These are phyloP conservation scores for Falcunculus frontatus DNA, from an alignment of 2,113 vertebrate species.

Conservation along the genomic window DNA sequence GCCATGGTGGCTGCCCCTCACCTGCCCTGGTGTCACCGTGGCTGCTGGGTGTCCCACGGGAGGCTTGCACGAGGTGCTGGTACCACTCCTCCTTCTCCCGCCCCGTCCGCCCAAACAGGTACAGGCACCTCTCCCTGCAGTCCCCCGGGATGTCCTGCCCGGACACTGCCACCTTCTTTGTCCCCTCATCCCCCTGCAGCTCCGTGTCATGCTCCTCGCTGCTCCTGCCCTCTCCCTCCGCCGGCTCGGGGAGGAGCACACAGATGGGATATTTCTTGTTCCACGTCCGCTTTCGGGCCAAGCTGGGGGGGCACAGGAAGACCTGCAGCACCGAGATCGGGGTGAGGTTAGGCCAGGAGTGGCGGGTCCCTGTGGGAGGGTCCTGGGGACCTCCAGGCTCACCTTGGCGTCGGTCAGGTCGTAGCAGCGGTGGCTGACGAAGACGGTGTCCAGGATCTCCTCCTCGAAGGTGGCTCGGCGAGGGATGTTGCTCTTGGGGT, in stretches of 20 bases:
- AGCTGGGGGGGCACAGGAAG: constrained; percentile 76
- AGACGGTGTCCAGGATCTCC: constrained; percentile 62
- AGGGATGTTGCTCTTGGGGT: constrained; percentile 76
- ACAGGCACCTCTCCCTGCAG: constrained; percentile 62
- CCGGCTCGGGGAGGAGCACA: constrained; percentile 59
- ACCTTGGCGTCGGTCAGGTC: constrained; percentile 80
- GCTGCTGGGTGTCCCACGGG: constrained; percentile 41
- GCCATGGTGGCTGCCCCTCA: neutral
- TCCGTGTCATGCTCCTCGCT: neutral
- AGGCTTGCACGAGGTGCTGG: constrained; percentile 73
- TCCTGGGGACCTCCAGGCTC: neutral
- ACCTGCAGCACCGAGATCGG: constrained; percentile 64
- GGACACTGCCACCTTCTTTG: rapidly evolving
- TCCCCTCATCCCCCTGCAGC: constrained; percentile 11
- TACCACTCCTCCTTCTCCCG: constrained; percentile 92
- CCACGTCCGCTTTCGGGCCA: constrained; percentile 86
- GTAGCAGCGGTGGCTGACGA: constrained; percentile 74
- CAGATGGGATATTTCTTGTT: constrained; percentile 92
- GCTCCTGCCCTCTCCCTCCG: neutral
- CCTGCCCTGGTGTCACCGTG: constrained; percentile 53
- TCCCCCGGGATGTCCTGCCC: neutral
- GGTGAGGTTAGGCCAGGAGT: neutral
- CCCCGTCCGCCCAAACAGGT: constrained; percentile 84
- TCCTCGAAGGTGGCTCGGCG: constrained; percentile 79
- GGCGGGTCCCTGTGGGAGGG: rapidly evolving